Percentiles rank a stretch among this genome's conserved stretches.
phyloP scores from a whole-genome alignment of 2,888 invertebrate genomes.

The Dichetophora obliterata region DNA sequence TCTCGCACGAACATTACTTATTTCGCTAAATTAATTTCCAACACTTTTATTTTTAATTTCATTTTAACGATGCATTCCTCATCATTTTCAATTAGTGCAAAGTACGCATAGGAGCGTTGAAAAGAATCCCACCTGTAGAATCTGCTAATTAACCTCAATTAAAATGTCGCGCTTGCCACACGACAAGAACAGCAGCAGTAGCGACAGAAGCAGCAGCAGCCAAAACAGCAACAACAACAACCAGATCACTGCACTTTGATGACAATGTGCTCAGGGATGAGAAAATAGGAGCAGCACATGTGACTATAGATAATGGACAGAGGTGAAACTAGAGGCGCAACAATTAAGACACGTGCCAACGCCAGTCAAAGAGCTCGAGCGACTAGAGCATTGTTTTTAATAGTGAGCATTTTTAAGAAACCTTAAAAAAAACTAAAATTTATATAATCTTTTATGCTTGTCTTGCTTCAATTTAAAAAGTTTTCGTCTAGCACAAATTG shows the following conservation, averaged over 20 bases:
- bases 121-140: constrained; percentile 50
- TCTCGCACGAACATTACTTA: background rate
- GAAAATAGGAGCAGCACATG: background rate
- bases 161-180: constrained; percentile 43
- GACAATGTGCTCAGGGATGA: background rate
- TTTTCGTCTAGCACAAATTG: no score
- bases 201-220: background rate
- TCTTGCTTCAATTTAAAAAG: no score
- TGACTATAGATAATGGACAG: constrained; percentile 9
- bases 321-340: background rate
- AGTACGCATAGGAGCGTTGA: background rate
- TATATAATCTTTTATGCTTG: background rate
- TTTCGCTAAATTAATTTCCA: background rate
- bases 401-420: background rate
- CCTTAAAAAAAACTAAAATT: background rate
- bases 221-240: constrained; percentile 1
- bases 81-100: constrained; percentile 8
- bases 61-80: constrained; percentile 4
- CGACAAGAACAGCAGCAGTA: constrained; percentile 24
- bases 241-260: background rate
- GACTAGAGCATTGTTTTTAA: background rate
- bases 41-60: background rate
- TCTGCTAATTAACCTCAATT: constrained; percentile 55
- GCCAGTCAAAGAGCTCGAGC: background rate
- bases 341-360: background rate